phyloP scores from a whole-genome alignment of 2,888 invertebrate genomes.

The Luperina testacea region DNA sequence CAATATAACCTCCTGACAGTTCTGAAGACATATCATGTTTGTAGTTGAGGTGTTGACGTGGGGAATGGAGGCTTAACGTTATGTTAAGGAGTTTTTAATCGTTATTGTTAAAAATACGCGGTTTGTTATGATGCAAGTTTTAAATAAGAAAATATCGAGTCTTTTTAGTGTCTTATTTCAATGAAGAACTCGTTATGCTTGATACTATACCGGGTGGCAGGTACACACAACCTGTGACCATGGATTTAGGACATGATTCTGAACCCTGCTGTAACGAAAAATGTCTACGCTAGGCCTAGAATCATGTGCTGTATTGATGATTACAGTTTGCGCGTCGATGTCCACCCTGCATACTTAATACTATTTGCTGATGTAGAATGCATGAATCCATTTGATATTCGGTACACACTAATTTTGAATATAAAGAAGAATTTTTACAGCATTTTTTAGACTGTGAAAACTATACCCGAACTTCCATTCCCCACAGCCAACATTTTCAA shows the following conservation, averaged over 20 bases:
- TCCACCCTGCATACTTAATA: background rate
- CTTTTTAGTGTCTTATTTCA: conserved; percentile 1
- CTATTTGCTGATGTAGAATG: background rate
- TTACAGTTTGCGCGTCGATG: background rate
- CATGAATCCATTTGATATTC: background rate
- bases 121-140: background rate
- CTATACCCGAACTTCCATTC: conserved; percentile 15
- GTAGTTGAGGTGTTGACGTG: conserved; percentile 1
- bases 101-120: background rate
- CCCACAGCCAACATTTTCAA: conserved; percentile 18
- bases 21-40: conserved; percentile 54
- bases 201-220: background rate
- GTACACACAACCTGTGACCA: background rate
- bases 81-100: background rate
- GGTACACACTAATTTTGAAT: background rate
- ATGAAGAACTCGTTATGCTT: background rate
- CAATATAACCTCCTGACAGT: conserved; percentile 37
- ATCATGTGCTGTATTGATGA: background rate
- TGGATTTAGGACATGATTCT: background rate
- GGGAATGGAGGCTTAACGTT: conserved; percentile 23
- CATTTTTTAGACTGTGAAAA: background rate
- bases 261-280: background rate
- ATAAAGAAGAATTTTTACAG: background rate
- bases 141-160: background rate
- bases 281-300: background rate